These are phyloP conservation scores for Engystomops pustulosus DNA, from an alignment of 2,113 vertebrate genomes.

Conservation along the genomic window DNA sequence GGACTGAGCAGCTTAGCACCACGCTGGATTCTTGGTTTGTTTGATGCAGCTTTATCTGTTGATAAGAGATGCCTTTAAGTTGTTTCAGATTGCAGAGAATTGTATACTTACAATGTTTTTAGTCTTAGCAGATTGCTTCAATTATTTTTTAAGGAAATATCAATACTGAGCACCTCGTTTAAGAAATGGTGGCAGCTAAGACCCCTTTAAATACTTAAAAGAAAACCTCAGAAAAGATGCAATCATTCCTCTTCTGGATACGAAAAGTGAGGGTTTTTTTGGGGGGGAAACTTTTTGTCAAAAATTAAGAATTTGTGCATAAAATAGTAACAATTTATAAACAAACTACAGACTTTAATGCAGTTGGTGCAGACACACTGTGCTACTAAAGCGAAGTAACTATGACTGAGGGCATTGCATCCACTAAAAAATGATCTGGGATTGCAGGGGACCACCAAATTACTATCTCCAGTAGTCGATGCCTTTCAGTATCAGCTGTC, in stretches of 20 bases:
- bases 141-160: conserved; percentile 26
- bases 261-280: too few relatives aligned
- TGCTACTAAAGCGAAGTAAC: too few relatives aligned
- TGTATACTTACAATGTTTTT: neutral
- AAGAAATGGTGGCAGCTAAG: neutral
- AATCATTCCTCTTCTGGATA: too few relatives aligned
- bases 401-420: too few relatives aligned
- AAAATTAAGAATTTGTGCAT: neutral
- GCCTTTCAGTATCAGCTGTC: too few relatives aligned
- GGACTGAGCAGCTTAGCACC: neutral
- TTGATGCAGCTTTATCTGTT: neutral
- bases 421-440: too few relatives aligned
- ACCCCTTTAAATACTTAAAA: too few relatives aligned
- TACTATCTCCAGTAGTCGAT: too few relatives aligned
- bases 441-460: too few relatives aligned
- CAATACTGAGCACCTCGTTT: conserved; percentile 9
- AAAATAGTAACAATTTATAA: neutral
- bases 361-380: too few relatives aligned
- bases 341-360: too few relatives aligned
- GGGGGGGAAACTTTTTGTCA: too few relatives aligned
- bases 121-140: neutral
- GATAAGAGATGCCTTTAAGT: neutral
- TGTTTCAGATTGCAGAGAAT: neutral
- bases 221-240: neutral
- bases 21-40: neutral